Conservation (phyloP, 2,113 vertebrate genomes). For the Heptranchias perlo region DNA sequence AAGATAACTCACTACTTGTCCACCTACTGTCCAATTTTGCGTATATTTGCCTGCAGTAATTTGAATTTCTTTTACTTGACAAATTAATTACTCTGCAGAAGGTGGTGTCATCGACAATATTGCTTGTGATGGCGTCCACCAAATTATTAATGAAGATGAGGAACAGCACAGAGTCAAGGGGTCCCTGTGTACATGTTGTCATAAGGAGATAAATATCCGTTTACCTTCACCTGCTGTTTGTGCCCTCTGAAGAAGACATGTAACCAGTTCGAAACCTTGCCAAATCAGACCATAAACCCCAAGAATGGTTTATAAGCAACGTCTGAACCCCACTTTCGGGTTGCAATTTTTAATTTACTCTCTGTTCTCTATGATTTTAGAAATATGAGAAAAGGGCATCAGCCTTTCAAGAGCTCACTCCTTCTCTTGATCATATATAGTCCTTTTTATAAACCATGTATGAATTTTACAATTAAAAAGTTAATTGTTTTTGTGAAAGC, state of each 20-base stretch:
- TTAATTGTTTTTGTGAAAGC: background rate
- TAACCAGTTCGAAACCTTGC: background rate
- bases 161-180: constrained; percentile 9
- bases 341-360: background rate
- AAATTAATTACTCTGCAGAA: background rate
- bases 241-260: constrained; percentile 6
- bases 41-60: constrained; percentile 20
- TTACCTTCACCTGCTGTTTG: background rate
- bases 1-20: constrained; percentile 7
- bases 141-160: constrained; percentile 26
- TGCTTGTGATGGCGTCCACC: background rate
- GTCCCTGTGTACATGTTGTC: constrained; percentile 1
- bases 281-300: background rate
- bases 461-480: background rate
- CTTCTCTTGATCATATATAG: background rate
- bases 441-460: background rate
- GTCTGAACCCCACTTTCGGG: background rate
- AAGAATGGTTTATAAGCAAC: background rate
- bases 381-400: background rate
- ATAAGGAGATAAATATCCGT: constrained; percentile 24
- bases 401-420: background rate
- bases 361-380: background rate
- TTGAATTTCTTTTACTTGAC: background rate
- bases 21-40: constrained; percentile 13
- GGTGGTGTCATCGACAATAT: constrained; percentile 13